Base-by-base conservation (phyloP, 2,797 vertebrate genomes). In the Leontopithecus rosalia region DNA sequence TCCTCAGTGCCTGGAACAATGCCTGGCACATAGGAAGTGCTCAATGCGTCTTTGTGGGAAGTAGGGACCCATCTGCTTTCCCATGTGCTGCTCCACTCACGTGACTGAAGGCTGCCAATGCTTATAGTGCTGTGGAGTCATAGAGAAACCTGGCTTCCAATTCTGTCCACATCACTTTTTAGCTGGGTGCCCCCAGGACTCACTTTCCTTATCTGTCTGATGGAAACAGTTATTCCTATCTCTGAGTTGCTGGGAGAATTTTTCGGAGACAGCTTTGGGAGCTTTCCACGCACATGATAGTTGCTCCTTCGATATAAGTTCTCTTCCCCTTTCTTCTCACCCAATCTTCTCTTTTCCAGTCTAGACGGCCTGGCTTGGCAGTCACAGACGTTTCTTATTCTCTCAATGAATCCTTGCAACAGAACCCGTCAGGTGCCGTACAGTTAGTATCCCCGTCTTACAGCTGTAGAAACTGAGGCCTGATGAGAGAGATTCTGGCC, bases 131-230 rank as follows among this genome's bases (percentile, higher is more conserved):
- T 81, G 57, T 61, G 20, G 26, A 46, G n/a, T 93, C 64, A 20
- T 17, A 50, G 64, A 75, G 20, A 81, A 84, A 14, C 19, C 58
- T 80, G 43, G 75, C 15, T 93, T 94, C 80, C 39, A 46, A 30
- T 95, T 55, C 46, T n/a, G 12, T 82, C 50, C n/a, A 43, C 6
- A 30, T 57, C 22, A 48, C 39, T 83, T 87, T 87, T 28, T 28
- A 77, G 61, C 52, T 77, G 75, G 28, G 39, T 80, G 91, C 70
- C 30, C 52, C 81, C 10, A 67, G 33, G 58, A 50, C 83, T 93
- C 70, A 76, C 43, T 90, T 94, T 95, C 39, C 46, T 96, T 76
- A 26, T 84, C 41, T 91, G 13, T 89, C 50, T 81, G 88, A 39
- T 57, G 30, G 36, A 75, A 12, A 77, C 17, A 81, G 14, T 28